Conservation (phyloP, 1,140 invertebrate species). For the Bombus superbus region DNA sequence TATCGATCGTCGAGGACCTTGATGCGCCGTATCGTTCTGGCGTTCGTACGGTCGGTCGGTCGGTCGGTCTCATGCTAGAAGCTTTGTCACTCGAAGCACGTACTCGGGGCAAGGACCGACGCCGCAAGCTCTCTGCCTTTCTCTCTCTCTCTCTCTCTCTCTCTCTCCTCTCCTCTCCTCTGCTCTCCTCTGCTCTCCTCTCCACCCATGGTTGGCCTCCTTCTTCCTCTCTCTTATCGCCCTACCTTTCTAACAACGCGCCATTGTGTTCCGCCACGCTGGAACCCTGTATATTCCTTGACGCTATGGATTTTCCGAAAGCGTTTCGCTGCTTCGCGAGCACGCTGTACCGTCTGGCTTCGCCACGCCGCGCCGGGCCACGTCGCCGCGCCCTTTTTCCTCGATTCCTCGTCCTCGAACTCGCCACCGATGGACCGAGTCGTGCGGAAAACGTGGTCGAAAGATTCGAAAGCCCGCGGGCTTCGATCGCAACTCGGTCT, state of each 20-base stretch:
- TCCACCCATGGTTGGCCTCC: constrained; percentile 3
- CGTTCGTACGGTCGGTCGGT: constrained; percentile 75
- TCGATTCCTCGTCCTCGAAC: constrained; percentile 36
- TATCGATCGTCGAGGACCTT: constrained; percentile 82
- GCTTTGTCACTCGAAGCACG: constrained; percentile 82
- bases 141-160: constrained; percentile 44
- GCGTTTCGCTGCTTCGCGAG: constrained; percentile 73
- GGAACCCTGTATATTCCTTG: constrained; percentile 76
- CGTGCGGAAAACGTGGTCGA: constrained; percentile 23
- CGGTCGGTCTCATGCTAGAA: constrained; percentile 76
- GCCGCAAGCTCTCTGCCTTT: constrained; percentile 79
- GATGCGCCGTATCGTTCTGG: constrained; percentile 78
- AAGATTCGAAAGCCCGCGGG: background rate
- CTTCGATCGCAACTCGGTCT: no score
- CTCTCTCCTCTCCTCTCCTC: constrained; percentile 60
- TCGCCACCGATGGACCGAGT: constrained; percentile 23
- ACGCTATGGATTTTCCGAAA: constrained; percentile 80
- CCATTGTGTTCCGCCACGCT: constrained; percentile 75
- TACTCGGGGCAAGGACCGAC: constrained; percentile 82
- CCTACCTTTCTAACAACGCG: constrained; percentile 73
- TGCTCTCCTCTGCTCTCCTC: constrained; percentile 56
- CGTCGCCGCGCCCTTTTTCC: constrained; percentile 52
- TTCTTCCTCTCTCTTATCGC: constrained; percentile 67
- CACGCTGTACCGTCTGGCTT: constrained; percentile 13
- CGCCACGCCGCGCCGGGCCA: background rate